Conservation (phyloP, 1,140 invertebrate genomes). For the Atta texana region DNA sequence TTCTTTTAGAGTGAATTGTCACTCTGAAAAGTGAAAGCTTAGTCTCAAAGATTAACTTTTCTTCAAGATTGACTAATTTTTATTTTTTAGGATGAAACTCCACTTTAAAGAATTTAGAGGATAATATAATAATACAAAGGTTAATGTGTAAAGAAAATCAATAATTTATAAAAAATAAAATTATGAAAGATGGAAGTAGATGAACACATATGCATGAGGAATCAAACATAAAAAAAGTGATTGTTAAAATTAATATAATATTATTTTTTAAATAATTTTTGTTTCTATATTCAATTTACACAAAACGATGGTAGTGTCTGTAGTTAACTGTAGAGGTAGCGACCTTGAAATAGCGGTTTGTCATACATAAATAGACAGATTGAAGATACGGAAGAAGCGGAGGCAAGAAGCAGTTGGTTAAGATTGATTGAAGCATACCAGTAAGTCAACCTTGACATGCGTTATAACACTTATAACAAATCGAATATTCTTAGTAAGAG, state of each 20-base stretch:
- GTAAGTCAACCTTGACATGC: constrained; percentile 6
- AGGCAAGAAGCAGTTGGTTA: constrained; percentile 52
- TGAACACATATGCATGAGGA: not conserved
- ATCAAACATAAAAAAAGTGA: not conserved
- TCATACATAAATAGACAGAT: constrained; percentile 60
- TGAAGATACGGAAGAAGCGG: constrained; percentile 63
- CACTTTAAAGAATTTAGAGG: not conserved
- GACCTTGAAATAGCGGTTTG: constrained; percentile 65
- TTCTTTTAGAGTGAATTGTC: too few relatives aligned
- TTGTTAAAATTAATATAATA: not conserved
- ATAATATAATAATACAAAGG: not conserved
- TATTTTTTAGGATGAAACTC: too few relatives aligned
- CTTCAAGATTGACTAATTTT: too few relatives aligned
- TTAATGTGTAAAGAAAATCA: not conserved
- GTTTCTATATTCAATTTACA: not conserved
- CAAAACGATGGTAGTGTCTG: not conserved
- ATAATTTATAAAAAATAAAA: not conserved
- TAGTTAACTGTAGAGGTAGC: constrained; percentile 34
- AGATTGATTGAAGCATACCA: constrained; percentile 59
- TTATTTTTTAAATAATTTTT: constrained; percentile 4
- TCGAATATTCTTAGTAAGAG: constrained; percentile 12
- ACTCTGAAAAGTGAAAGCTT: too few relatives aligned
- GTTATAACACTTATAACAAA: constrained; percentile 44
- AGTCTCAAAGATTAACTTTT: too few relatives aligned
- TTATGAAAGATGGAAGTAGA: not conserved